Conservation (phyloP, 2,888 invertebrate species). For the Galerucella calmariensis region DNA sequence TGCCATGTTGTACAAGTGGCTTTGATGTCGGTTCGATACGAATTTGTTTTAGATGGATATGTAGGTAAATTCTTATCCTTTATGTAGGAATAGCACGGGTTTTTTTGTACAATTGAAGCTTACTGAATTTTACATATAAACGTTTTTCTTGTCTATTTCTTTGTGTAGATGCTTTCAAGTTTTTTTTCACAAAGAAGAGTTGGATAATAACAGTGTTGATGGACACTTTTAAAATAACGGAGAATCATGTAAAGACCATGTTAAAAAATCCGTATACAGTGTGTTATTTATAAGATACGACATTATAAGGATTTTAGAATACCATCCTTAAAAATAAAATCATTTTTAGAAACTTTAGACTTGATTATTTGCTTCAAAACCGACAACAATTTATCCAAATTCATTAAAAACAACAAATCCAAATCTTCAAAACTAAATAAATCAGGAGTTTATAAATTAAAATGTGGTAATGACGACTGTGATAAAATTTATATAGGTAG, state of each 20-base stretch:
- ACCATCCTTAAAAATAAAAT: too few species aligned
- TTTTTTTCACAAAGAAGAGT: not conserved
- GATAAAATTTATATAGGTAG: too few species aligned
- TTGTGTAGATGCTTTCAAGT: not conserved
- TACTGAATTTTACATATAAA: slow-evolving; percentile 4
- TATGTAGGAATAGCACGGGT: not conserved
- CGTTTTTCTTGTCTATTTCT: not conserved
- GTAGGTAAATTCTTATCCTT: slow-evolving; percentile 23
- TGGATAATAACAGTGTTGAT: not conserved
- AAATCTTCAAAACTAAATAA: too few species aligned
- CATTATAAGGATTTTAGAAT: too few species aligned
- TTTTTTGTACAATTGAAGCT: not conserved
- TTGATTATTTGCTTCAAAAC: too few species aligned
- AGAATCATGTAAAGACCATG: not conserved
- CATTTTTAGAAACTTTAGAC: too few species aligned
- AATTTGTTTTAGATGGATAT: slow-evolving; percentile 51
- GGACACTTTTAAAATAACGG: slow-evolving; percentile 2
- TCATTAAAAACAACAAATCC: too few species aligned
- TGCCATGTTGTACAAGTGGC: slow-evolving; percentile 50
- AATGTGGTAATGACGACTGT: too few species aligned
- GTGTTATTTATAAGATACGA: too few species aligned
- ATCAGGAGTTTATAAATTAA: too few species aligned
- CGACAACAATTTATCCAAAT: too few species aligned
- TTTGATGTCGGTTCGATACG: slow-evolving; percentile 52
- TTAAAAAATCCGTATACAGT: too few species aligned